Percentiles rank a stretch among this genome's conserved stretches.
Evolutionary conservation across 1,140 invertebrate genomes (phyloP).

Genomic region (Parasteatoda tepidariorum): DNA sequence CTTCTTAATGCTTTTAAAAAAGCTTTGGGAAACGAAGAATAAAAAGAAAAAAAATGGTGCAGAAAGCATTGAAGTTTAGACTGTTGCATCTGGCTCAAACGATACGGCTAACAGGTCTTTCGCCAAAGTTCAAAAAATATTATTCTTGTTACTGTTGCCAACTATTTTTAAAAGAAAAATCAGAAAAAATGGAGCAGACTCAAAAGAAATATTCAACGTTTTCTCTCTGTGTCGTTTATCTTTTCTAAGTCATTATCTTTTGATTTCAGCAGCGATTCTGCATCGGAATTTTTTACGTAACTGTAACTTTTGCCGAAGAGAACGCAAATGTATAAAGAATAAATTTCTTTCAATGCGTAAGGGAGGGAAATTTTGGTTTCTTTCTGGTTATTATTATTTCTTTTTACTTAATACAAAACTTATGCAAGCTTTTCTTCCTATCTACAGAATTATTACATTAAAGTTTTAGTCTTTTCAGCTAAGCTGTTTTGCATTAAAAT

Average conservation of each 20-base stretch:
- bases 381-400: not conserved
- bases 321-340: conserved; percentile 8
- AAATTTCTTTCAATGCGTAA: not conserved
- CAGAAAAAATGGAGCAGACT: conserved; percentile 4
- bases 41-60: conserved; percentile 6
- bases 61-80: conserved; percentile 1
- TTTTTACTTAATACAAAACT: conserved; percentile 3
- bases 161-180: conserved; percentile 19
- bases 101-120: conserved; percentile 54
- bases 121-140: conserved; percentile 28
- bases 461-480: conserved; percentile 11
- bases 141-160: not conserved
- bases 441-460: conserved; percentile 50
- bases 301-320: not conserved
- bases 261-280: conserved; percentile 37
- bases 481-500: conserved; percentile 55
- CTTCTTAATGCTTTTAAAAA: not conserved
- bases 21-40: no score
- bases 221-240: conserved; percentile 50
- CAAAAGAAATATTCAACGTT: not conserved
- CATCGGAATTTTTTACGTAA: conserved; percentile 19
- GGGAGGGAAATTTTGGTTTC: not conserved
- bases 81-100: conserved; percentile 46
- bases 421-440: not conserved
- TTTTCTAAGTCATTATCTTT: conserved; percentile 58